Conservation (phyloP, 2,113 vertebrate species). For the Tringa solitaria region DNA sequence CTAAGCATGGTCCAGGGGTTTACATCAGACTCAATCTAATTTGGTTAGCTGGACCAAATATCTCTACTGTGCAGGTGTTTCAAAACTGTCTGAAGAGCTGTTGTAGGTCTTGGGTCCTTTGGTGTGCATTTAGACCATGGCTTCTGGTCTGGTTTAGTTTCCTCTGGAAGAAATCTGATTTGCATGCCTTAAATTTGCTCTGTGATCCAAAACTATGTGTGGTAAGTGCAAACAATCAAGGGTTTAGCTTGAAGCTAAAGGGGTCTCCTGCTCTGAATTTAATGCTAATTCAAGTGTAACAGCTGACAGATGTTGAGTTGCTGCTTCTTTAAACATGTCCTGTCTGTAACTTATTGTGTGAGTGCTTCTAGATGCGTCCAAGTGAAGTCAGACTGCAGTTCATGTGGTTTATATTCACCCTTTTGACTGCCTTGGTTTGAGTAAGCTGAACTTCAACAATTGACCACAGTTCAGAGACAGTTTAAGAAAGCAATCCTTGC, state of each 20-base stretch:
- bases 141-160: neutral
- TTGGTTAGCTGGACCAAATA: neutral
- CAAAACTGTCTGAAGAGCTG: neutral
- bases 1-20: neutral
- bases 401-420: neutral
- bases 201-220: neutral
- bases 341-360: neutral
- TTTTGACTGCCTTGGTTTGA: neutral
- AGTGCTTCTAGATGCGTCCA: neutral
- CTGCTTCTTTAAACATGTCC: neutral
- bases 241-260: neutral
- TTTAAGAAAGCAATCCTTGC: neutral
- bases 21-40: neutral
- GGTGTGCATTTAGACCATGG: accelerated
- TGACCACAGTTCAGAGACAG: neutral
- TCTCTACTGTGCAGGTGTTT: neutral
- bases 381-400: neutral
- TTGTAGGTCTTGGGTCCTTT: neutral
- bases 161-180: neutral
- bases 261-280: neutral
- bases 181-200: neutral
- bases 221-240: neutral
- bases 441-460: neutral
- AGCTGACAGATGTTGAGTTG: neutral
- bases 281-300: neutral